Conservation (phyloP, 2,888 invertebrate species). For the Anticlea derivata region DNA sequence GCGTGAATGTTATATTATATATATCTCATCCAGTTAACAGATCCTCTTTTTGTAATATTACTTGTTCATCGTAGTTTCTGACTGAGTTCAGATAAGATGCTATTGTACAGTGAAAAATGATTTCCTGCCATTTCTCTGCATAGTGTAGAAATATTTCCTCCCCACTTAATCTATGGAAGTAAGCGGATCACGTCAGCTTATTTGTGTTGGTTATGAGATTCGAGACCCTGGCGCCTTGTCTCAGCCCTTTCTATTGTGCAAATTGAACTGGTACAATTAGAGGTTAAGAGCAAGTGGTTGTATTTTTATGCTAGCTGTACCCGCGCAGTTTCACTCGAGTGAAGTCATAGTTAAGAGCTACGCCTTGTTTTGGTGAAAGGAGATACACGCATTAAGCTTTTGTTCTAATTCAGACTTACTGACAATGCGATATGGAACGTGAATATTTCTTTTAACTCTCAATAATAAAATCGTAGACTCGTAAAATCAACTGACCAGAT, state of each 20-base stretch:
- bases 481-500: too few species aligned
- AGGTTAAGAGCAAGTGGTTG: not conserved
- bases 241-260: slow-evolving; percentile 58
- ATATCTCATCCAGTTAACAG: too few species aligned
- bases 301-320: not conserved
- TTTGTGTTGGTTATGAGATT: slow-evolving; percentile 81
- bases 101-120: slow-evolving; percentile 46
- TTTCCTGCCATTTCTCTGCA: slow-evolving; percentile 35
- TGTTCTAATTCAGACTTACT: too few species aligned
- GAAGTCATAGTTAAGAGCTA: too few species aligned
- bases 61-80: not conserved
- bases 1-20: too few species aligned
- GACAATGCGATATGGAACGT: too few species aligned
- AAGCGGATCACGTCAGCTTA: slow-evolving; percentile 83
- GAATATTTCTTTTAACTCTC: too few species aligned
- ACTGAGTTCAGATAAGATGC: slow-evolving; percentile 57
- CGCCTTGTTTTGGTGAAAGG: too few species aligned
- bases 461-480: too few species aligned
- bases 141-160: slow-evolving; percentile 65
- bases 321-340: too few species aligned
- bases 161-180: slow-evolving; percentile 72
- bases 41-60: not conserved
- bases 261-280: slow-evolving; percentile 47
- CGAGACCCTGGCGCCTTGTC: slow-evolving; percentile 65
- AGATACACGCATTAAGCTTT: too few species aligned